Percentiles rank a stretch among this genome's conserved stretches.
These are phyloP conservation scores for Opisthocomus hoazin DNA, from an alignment of 2,113 vertebrate species.

Conservation along the genomic window DNA sequence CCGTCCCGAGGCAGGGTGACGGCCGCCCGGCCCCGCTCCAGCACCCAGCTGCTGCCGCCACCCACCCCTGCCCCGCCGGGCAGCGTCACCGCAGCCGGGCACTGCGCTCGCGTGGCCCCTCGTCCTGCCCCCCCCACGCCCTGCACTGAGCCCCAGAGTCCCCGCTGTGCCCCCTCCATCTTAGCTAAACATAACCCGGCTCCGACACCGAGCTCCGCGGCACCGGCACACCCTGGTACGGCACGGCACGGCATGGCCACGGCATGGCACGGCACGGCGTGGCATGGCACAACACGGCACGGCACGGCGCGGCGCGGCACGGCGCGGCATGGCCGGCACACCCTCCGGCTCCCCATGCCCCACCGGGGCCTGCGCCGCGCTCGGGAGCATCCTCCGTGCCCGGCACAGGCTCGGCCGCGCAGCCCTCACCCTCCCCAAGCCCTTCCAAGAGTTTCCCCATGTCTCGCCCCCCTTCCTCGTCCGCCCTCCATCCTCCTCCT, in stretches of 20 bases:
- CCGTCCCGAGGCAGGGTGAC: fast-evolving
- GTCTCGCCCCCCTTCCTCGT: not conserved
- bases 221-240: not conserved
- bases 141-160: not conserved
- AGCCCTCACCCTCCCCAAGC: not conserved
- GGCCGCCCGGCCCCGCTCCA: not conserved
- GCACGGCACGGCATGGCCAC: not conserved
- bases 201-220: not conserved
- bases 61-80: not conserved
- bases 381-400: not conserved
- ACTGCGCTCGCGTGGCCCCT: not conserved
- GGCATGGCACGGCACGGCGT: not conserved
- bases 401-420: fast-evolving
- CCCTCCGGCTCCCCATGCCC: not conserved
- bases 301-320: not conserved
- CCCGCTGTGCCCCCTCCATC: not conserved
- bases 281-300: not conserved
- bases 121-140: not conserved
- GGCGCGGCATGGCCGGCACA: not conserved
- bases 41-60: not conserved
- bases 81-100: fast-evolving
- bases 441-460: not conserved
- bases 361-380: not conserved
- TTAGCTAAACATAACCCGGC: constrained; percentile 52
- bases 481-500: not conserved